Base-by-base conservation (phyloP, 2,797 vertebrate species). In the Odontamblyopus rebecca region DNA sequence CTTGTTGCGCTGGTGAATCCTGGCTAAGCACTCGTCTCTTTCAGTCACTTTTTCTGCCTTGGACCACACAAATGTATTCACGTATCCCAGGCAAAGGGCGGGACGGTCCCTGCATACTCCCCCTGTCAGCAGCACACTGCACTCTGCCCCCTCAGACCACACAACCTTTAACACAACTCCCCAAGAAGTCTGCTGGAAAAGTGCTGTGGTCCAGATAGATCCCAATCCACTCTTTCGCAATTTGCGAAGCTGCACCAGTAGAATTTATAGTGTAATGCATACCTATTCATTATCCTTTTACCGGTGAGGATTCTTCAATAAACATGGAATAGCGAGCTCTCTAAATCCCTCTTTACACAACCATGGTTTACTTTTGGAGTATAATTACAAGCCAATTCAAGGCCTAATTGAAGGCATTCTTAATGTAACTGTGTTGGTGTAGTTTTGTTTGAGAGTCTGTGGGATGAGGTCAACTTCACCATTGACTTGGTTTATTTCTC, bases 61-160 rank as follows among this genome's bases (percentile, higher is more conserved):
- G 79, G 89, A 87, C 88, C 88, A 91, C 88, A 90, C 85, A 87
- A 69, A 75, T 67, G n/a, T 60, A 65, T 41, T 54, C 26, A 44
- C 9, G 77, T 60, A 78, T 79, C 80, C 83, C 35, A 35, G 35
- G 35, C 35, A 8, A 38, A 38, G 63, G 63, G 67, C 73, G 68
- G 65, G 74, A 80, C 71, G 75, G 67, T 68, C 61, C 59, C 76
- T 67, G 61, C 72, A 68, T 75, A 80, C 82, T 86, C 76, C 67
- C 77, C 70, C 66, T 85, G 80, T 88, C 80, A 81, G 66, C 74
- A 48, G 15, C 11, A 15, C 6, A 78, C 78, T 83, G 73, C 64
- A 19, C 27, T 60, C 67, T 76, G 23, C 69, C 78, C 73, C 80
- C 61, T 18, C 35, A 56, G 82, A 78, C 77, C 74, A 66, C 82